Conservation (phyloP, 2,797 vertebrate genomes). For the Dendrocincla tyrannina region DNA sequence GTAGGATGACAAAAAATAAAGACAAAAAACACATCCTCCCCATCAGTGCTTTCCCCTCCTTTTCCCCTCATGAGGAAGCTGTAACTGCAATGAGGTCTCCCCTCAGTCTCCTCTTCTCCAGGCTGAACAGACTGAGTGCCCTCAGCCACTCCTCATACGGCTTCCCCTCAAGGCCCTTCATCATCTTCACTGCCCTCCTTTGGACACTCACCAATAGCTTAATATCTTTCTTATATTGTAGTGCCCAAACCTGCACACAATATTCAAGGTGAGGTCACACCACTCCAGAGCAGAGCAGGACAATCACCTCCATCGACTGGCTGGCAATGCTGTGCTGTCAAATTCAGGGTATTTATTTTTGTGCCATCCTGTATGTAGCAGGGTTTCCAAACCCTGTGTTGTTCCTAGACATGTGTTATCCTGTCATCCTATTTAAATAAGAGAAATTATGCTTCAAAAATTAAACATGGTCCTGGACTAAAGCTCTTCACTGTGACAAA, state of each 20-base stretch:
- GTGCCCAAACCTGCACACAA: background rate
- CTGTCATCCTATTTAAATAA: background rate
- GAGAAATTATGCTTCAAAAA: background rate
- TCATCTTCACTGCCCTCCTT: background rate
- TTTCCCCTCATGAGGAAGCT: fast-evolving
- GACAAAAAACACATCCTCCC: background rate
- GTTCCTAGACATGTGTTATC: background rate
- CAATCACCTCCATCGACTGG: background rate
- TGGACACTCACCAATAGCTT: background rate
- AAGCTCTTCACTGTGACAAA: background rate
- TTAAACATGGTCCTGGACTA: background rate
- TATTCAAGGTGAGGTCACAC: background rate
- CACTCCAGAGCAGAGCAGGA: background rate
- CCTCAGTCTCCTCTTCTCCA: background rate
- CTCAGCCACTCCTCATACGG: background rate
- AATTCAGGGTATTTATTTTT: background rate
- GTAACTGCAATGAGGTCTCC: too few species aligned
- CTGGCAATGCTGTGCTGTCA: background rate
- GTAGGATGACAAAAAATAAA: background rate
- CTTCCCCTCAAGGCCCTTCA: background rate
- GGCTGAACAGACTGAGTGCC: too few species aligned
- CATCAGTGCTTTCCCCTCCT: background rate
- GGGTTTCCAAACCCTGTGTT: background rate
- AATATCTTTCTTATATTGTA: background rate
- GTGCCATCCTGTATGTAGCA: background rate